phyloP scores from a whole-genome alignment of 2,797 vertebrate genomes.

The Rhynchotus rufescens region DNA sequence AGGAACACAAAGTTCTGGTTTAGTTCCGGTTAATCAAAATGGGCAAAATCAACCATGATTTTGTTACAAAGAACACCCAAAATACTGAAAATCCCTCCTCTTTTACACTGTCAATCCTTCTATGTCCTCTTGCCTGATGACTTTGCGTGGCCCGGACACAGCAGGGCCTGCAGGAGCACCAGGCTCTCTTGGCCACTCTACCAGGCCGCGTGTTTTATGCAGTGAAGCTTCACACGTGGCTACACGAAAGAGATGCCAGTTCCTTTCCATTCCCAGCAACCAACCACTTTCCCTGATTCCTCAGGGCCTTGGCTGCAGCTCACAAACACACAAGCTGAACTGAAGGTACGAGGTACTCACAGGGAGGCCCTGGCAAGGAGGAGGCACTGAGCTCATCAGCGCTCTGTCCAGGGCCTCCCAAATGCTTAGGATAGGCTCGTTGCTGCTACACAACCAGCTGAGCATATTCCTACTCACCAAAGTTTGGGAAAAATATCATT shows the following conservation, averaged over 20 bases:
- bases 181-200: not conserved
- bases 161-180: not conserved
- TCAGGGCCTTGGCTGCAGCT: not conserved
- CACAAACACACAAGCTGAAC: not conserved
- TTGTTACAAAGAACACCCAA: not conserved
- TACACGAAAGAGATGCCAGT: not conserved
- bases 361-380: not conserved
- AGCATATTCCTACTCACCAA: not conserved
- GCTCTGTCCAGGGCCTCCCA: not conserved
- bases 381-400: not conserved
- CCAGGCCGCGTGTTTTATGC: accelerated
- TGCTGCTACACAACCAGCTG: not conserved
- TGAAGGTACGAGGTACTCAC: accelerated
- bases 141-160: not conserved
- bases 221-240: too few species aligned
- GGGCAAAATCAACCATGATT: not conserved
- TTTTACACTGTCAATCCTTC: not conserved
- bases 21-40: not conserved
- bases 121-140: not conserved
- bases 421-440: not conserved
- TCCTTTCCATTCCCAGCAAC: not conserved
- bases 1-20: too few species aligned
- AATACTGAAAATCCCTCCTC: not conserved
- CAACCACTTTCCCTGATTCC: not conserved
- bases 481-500: not conserved